phyloP scores from a whole-genome alignment of 2,797 vertebrate species.

The Mormyrops boulengeri region DNA sequence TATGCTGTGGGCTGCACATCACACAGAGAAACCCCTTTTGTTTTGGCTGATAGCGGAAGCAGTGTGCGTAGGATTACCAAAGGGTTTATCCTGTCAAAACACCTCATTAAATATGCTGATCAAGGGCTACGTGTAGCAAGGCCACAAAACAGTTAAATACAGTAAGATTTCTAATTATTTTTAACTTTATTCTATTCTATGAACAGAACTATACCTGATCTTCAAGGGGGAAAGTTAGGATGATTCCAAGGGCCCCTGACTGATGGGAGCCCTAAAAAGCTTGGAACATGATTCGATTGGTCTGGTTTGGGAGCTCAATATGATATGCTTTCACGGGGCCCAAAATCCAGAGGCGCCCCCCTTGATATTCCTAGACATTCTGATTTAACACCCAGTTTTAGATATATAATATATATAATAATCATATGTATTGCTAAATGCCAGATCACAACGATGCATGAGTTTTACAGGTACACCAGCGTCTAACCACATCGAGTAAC shows the following conservation, averaged over 20 bases:
- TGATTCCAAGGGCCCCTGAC: neutral
- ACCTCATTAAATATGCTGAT: neutral
- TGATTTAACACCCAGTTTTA: neutral
- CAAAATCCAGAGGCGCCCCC: neutral
- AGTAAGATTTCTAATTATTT: neutral
- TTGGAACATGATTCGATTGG: neutral
- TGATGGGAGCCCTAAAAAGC: neutral
- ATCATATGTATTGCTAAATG: neutral
- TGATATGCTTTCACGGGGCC: neutral
- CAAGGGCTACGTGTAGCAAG: neutral
- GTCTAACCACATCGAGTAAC: neutral
- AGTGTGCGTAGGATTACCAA: neutral
- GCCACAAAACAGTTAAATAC: neutral
- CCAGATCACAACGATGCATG: neutral
- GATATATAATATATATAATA: neutral
- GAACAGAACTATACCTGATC: neutral
- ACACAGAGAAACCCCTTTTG: neutral
- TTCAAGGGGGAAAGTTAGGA: neutral
- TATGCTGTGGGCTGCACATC: neutral
- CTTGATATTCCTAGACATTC: neutral
- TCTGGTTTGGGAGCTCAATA: neutral
- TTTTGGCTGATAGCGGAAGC: neutral
- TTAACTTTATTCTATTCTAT: neutral
- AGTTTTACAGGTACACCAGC: neutral
- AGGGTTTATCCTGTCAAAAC: neutral